Evolutionary conservation across 1,140 invertebrate genomes (phyloP).

Genomic region (Bilobella aurantiaca): DNA sequence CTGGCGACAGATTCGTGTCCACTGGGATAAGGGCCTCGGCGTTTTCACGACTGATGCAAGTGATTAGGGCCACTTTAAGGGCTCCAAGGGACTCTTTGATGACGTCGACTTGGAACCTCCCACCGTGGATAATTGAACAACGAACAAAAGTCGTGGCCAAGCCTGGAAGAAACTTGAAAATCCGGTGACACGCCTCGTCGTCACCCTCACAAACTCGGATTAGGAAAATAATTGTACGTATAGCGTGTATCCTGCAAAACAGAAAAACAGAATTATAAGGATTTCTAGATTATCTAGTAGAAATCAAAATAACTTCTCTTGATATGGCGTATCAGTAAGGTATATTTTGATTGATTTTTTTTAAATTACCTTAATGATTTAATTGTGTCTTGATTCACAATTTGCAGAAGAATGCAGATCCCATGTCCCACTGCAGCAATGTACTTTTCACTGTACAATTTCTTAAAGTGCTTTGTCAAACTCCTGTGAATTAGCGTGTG

Average conservation of each 20-base stretch:
- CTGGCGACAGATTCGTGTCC: constrained; percentile 14
- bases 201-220: not conserved
- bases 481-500: not conserved
- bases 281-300: not conserved
- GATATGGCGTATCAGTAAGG: too few species aligned
- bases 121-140: not conserved
- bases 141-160: constrained; percentile 7
- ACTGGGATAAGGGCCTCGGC: constrained; percentile 3
- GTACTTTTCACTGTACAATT: constrained; percentile 3
- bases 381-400: not conserved
- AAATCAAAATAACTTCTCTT: too few species aligned
- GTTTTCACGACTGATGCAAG: constrained; percentile 6
- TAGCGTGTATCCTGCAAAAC: constrained; percentile 10
- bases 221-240: not conserved
- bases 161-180: constrained; percentile 23
- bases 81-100: constrained; percentile 10
- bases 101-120: not conserved
- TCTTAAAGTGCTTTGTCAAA: not conserved
- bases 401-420: constrained; percentile 16
- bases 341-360: not conserved
- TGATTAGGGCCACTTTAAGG: constrained; percentile 3
- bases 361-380: constrained; percentile 9
- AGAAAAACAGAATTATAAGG: not conserved
- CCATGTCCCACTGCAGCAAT: constrained; percentile 13
- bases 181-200: not conserved